Conservation (phyloP, 2,797 vertebrate genomes). For the Avahi laniger region DNA sequence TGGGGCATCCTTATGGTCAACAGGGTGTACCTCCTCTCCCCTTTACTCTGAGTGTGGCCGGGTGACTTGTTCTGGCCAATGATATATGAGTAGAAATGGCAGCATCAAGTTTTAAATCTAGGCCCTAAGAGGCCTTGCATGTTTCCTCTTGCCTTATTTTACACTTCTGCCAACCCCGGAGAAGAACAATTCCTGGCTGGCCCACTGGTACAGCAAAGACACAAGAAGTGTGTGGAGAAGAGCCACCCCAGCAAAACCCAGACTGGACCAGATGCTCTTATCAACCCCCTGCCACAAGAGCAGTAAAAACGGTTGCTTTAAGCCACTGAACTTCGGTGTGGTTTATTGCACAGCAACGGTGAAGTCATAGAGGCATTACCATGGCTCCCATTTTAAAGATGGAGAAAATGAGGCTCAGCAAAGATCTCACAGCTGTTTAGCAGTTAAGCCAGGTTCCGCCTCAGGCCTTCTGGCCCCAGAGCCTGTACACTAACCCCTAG, state of each 20-base stretch:
- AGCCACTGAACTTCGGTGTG: not conserved
- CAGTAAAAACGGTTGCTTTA: not conserved
- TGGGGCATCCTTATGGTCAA: not conserved
- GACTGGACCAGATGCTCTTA: not conserved
- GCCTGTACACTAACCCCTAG: not conserved
- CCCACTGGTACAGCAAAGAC: not conserved
- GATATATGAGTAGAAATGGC: not conserved
- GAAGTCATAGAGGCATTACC: not conserved
- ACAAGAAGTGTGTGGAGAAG: not conserved
- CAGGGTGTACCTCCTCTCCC: not conserved
- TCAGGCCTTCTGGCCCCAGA: not conserved
- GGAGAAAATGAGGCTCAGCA: not conserved
- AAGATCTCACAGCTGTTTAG: not conserved
- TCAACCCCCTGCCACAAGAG: not conserved
- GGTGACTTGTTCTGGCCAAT: not conserved
- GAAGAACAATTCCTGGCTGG: not conserved
- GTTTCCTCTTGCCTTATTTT: not conserved
- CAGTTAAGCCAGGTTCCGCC: not conserved
- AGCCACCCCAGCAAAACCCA: not conserved
- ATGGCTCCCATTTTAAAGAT: not conserved
- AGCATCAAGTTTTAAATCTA: not conserved
- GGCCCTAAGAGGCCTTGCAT: not conserved
- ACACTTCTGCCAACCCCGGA: not conserved
- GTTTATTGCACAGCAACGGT: not conserved
- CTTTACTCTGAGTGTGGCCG: not conserved